Percentiles rank a stretch among this genome's conserved stretches.
phyloP scores from a whole-genome alignment of 2,113 vertebrate species.

The Tyto alba region DNA sequence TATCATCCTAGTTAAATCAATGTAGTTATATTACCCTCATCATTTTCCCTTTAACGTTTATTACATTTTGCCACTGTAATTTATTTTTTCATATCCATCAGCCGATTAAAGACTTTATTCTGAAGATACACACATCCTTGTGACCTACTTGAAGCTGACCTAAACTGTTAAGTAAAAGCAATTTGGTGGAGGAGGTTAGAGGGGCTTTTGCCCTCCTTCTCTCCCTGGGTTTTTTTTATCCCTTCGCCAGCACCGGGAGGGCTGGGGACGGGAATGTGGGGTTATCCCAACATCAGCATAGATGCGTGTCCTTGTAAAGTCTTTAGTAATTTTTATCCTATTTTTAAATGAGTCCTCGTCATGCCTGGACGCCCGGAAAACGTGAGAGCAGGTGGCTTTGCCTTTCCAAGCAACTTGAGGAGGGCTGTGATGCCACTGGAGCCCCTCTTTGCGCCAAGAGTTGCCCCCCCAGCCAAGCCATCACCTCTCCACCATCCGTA shows the following conservation, averaged over 20 bases:
- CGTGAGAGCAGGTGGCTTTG: fast-evolving
- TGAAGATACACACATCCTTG: constrained; percentile 72
- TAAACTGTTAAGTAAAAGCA: constrained; percentile 54
- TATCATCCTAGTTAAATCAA: constrained; percentile 87
- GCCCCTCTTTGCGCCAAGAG: not conserved
- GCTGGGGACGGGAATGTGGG: not conserved
- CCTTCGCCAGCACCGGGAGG: fast-evolving
- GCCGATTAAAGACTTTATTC: constrained; percentile 82
- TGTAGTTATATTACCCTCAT: constrained; percentile 86
- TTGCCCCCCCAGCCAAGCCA: fast-evolving
- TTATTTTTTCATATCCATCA: constrained; percentile 81
- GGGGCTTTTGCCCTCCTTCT: not conserved
- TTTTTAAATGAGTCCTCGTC: not conserved
- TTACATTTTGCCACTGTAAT: constrained; percentile 83
- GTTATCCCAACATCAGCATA: fast-evolving
- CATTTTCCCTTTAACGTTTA: constrained; percentile 85
- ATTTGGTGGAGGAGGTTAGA: not conserved
- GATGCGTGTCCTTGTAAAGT: not conserved
- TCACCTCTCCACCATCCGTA: not conserved
- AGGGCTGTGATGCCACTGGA: fast-evolving
- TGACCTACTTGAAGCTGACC: constrained; percentile 77
- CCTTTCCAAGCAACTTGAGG: not conserved
- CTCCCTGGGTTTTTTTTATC: not conserved
- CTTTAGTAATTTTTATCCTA: not conserved
- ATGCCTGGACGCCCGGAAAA: fast-evolving